These are phyloP conservation scores for Empis livida DNA, from an alignment of 2,888 invertebrate genomes.

Conservation along the genomic window DNA sequence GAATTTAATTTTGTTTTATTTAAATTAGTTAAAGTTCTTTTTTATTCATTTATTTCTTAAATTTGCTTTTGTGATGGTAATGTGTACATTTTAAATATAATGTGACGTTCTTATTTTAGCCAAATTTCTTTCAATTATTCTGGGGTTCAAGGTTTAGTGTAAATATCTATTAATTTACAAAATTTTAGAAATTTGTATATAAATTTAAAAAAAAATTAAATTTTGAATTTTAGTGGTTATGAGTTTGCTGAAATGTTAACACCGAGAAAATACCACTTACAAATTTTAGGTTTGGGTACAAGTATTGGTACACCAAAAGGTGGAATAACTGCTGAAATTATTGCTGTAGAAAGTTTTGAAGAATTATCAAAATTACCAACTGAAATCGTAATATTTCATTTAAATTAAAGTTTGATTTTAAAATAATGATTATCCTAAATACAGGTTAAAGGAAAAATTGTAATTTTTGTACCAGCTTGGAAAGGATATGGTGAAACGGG, in stretches of 20 bases:
- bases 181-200: too few species aligned
- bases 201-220: too few species aligned
- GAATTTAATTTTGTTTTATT: too few species aligned
- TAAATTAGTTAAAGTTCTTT: too few species aligned
- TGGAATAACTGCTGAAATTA: slow-evolving; percentile 57
- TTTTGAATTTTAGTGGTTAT: slow-evolving; percentile 38
- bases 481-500: slow-evolving; percentile 53
- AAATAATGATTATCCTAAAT: slow-evolving; percentile 20
- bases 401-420: too few species aligned
- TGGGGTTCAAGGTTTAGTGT: too few species aligned
- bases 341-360: slow-evolving; percentile 56
- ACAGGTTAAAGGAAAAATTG: slow-evolving; percentile 56
- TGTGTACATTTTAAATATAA: too few species aligned
- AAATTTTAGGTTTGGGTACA: slow-evolving; percentile 55
- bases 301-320: slow-evolving; percentile 56
- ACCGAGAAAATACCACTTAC: slow-evolving; percentile 49
- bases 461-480: slow-evolving; percentile 57
- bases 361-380: slow-evolving; percentile 42
- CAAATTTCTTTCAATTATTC: too few species aligned
- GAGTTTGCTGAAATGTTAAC: slow-evolving; percentile 51
- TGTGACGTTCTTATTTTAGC: too few species aligned
- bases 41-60: too few species aligned
- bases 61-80: too few species aligned
- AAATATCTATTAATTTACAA: too few species aligned
- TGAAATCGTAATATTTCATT: slow-evolving; percentile 23